Evolutionary conservation across 1,140 invertebrate genomes (phyloP).

Genomic region (Dufourea novaeangliae): DNA sequence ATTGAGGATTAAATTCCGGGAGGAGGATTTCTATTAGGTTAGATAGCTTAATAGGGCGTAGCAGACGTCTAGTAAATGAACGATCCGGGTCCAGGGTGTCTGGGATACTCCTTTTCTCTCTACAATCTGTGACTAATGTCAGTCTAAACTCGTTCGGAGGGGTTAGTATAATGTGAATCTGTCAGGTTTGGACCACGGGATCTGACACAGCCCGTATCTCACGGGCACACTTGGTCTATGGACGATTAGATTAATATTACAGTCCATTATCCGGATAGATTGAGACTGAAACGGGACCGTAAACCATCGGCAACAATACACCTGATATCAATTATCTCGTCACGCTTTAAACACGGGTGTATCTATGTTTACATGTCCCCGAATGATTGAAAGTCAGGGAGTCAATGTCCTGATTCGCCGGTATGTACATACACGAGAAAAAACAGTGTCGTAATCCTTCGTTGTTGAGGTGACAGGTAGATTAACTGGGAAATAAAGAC

Average conservation of each 20-base stretch:
- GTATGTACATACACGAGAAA: background rate
- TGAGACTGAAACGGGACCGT: background rate
- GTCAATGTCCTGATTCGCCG: background rate
- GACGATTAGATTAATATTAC: background rate
- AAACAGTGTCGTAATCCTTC: background rate
- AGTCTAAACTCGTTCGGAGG: constrained; percentile 7
- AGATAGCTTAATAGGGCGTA: background rate
- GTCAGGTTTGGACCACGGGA: background rate
- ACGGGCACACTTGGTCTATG: background rate
- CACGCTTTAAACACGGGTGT: background rate
- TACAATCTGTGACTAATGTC: background rate
- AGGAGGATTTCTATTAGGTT: background rate
- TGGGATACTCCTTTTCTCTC: background rate
- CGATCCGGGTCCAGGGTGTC: constrained; percentile 2
- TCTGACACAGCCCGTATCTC: background rate
- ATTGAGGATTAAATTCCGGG: background rate
- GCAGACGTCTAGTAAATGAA: background rate
- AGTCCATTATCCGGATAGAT: background rate
- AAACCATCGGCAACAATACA: background rate
- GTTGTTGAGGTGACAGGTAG: background rate
- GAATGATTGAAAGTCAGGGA: background rate
- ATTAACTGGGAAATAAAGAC: too few relatives aligned
- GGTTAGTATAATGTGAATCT: background rate
- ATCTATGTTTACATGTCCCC: background rate
- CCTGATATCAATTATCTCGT: background rate